These are phyloP conservation scores for Stegodyphus mimosarum DNA, from an alignment of 1,140 invertebrate genomes.

Conservation along the genomic window DNA sequence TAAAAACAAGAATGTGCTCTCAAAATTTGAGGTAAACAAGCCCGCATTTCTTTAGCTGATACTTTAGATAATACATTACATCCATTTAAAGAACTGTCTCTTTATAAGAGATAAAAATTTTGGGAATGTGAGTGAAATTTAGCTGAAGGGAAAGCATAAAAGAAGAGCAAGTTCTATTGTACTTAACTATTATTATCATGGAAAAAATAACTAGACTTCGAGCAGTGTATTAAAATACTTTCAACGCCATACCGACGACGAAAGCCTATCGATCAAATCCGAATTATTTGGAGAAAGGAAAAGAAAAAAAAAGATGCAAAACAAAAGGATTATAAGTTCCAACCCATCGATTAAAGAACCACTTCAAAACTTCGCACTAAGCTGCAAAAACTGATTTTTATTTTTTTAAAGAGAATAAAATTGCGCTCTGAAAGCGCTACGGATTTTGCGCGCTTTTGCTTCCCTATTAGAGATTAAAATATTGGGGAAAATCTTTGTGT, in stretches of 20 bases:
- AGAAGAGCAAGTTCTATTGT: no score
- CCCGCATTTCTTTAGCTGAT: no score
- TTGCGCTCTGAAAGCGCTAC: background rate
- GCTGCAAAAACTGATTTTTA: conserved; percentile 33
- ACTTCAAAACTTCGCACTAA: conserved; percentile 46
- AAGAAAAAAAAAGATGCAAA: background rate
- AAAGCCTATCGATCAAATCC: conserved; percentile 32
- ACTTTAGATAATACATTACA: no score
- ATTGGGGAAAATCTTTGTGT: conserved; percentile 54
- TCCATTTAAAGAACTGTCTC: no score
- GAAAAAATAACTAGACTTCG: background rate
- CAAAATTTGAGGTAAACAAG: no score
- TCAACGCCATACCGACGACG: background rate
- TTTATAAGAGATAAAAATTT: no score
- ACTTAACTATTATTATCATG: background rate
- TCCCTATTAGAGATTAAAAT: conserved; percentile 56
- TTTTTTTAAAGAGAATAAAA: conserved; percentile 21
- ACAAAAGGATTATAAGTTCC: conserved; percentile 48
- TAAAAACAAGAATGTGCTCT: no score
- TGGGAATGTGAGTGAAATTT: no score
- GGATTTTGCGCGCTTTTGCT: conserved; percentile 50
- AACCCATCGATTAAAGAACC: conserved; percentile 41
- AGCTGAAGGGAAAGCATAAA: no score
- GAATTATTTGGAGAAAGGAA: conserved; percentile 30
- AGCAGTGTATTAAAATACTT: background rate